Conservation (phyloP, 2,888 invertebrate genomes). For the Yponomeuta sedellus region DNA sequence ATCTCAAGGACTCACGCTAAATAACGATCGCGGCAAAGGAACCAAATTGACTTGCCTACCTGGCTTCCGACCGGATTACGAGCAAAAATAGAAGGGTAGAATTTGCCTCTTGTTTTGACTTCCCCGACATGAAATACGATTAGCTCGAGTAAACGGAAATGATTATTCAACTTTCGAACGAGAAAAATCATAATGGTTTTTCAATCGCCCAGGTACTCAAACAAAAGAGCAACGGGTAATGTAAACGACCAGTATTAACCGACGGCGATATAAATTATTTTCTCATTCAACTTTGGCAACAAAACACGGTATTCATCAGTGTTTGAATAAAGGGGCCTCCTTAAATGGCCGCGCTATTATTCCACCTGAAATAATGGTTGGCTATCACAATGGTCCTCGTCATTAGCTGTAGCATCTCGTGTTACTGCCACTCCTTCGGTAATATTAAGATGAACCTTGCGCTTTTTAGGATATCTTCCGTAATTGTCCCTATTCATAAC, state of each 20-base stretch:
- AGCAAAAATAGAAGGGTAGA: neutral
- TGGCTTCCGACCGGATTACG: neutral
- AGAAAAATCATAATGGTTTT: too few species aligned
- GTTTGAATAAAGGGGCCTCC: conserved; percentile 35
- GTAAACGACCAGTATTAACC: neutral
- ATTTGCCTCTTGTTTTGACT: neutral
- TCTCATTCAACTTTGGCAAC: neutral
- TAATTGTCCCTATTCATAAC: too few species aligned
- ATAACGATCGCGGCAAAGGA: conserved; percentile 1
- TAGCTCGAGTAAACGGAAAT: neutral
- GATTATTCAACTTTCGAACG: neutral
- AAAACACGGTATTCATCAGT: conserved; percentile 33
- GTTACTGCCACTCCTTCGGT: conserved; percentile 24
- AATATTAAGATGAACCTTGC: conserved; percentile 4
- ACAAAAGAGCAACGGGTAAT: neutral
- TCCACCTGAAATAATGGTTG: conserved; percentile 20
- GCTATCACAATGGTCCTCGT: conserved; percentile 23
- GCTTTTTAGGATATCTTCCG: neutral
- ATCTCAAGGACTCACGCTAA: conserved; percentile 9
- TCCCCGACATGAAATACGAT: neutral
- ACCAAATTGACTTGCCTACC: conserved; percentile 3
- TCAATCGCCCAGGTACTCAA: neutral
- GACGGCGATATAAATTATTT: conserved; percentile 7
- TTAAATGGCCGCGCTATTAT: conserved; percentile 26
- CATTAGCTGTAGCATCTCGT: conserved; percentile 15